These are phyloP conservation scores for Manis crassicaudata DNA, from an alignment of 2,797 vertebrate species.

Conservation along the genomic window DNA sequence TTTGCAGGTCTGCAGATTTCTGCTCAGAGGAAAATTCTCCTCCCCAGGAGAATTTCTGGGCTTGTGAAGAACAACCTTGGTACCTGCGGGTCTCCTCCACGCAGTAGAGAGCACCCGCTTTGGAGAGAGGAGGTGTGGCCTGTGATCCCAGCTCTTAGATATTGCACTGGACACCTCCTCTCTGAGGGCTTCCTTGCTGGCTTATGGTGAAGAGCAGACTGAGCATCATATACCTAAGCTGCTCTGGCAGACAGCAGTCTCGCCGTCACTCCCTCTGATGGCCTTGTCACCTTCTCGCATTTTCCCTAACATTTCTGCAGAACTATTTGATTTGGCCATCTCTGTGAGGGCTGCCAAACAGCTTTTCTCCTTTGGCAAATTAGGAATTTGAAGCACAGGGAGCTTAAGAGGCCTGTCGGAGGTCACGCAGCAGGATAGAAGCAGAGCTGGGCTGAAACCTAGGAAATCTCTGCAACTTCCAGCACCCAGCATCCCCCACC, in stretches of 20 bases:
- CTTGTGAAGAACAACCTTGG: neutral
- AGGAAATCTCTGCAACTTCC: neutral
- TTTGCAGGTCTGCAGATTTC: neutral
- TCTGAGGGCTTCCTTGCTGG: neutral
- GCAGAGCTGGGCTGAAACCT: neutral
- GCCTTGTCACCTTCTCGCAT: neutral
- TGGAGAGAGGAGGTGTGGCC: fast-evolving
- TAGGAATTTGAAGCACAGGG: neutral
- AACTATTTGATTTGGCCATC: neutral
- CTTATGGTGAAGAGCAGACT: fast-evolving
- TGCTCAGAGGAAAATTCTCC: neutral
- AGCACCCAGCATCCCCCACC: fast-evolving
- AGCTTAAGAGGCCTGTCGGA: neutral
- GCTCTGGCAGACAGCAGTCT: too few species aligned
- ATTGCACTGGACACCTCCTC: neutral
- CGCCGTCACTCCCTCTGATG: neutral
- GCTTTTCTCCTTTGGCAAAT: neutral
- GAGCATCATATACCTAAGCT: fast-evolving
- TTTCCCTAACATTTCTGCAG: neutral
- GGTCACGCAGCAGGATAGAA: neutral
- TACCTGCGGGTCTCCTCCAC: fast-evolving
- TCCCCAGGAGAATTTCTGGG: neutral
- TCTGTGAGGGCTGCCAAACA: neutral
- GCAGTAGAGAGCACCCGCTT: neutral
- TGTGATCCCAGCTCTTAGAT: neutral